A percentile compares a stretch with the other conserved stretches of the same genome.
These are phyloP conservation scores for Pristiophorus japonicus DNA, from an alignment of 2,113 vertebrate species.

Conservation along the genomic window DNA sequence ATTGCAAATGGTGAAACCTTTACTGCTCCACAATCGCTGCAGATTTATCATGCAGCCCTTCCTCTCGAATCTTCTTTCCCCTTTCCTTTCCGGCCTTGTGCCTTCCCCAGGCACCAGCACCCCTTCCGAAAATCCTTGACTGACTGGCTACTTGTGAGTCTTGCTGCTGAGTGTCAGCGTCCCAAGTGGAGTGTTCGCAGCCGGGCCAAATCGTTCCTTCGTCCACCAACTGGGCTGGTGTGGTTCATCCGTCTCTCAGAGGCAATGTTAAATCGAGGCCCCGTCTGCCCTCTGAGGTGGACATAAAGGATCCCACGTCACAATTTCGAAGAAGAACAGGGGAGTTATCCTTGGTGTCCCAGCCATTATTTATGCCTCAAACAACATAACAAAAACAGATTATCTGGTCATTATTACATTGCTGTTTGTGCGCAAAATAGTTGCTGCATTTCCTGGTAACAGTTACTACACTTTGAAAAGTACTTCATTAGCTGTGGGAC, in stretches of 20 bases:
- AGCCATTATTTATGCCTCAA: neutral
- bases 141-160: neutral
- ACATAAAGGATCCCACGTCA: neutral
- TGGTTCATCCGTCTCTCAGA: neutral
- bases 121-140: neutral
- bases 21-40: neutral
- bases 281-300: neutral
- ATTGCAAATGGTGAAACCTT: constrained; percentile 33
- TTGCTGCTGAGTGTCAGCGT: neutral
- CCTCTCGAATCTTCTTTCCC: neutral
- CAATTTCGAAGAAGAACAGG: neutral
- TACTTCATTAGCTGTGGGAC: neutral
- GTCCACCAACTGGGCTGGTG: neutral
- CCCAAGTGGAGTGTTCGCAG: neutral
- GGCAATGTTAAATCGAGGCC: neutral
- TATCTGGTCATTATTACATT: neutral
- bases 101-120: neutral
- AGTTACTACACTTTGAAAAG: neutral
- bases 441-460: neutral
- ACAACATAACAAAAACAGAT: neutral
- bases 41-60: neutral
- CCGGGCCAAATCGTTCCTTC: neutral
- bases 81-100: neutral
- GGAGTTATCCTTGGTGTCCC: neutral
- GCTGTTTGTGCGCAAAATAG: neutral